phyloP scores from a whole-genome alignment of 2,888 invertebrate species.

The Patella ulyssiponensis region DNA sequence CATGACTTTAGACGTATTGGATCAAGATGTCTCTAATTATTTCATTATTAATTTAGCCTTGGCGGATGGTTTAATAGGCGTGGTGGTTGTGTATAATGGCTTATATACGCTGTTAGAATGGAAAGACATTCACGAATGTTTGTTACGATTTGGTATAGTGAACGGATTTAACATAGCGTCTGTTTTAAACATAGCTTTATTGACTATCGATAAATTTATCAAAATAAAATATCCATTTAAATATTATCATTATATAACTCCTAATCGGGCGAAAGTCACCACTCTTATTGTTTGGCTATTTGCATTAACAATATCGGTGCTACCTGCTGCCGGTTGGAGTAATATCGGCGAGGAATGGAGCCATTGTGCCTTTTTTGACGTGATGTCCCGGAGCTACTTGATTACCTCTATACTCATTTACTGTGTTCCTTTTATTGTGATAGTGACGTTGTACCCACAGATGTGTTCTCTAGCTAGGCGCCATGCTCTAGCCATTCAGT shows the following conservation, averaged over 20 bases:
- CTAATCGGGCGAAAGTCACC: constrained; percentile 3
- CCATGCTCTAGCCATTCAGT: constrained; percentile 19
- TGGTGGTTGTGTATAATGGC: constrained; percentile 20
- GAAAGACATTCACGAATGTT: constrained; percentile 21
- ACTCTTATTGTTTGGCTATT: constrained; percentile 14
- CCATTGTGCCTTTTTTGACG: constrained; percentile 17
- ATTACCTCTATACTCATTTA: constrained; percentile 14
- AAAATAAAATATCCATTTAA: constrained; percentile 21
- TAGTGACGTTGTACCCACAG: constrained; percentile 19
- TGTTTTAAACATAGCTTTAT: constrained; percentile 16
- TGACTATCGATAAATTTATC: constrained; percentile 21
- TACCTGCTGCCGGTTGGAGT: constrained; percentile 21
- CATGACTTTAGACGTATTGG: not conserved
- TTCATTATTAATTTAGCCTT: constrained; percentile 23
- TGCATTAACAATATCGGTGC: constrained; percentile 8
- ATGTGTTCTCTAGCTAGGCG: constrained; percentile 18
- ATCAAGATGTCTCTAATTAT: constrained; percentile 17
- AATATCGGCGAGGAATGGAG: not conserved
- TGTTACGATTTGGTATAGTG: constrained; percentile 21
- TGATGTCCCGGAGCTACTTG: constrained; percentile 21
- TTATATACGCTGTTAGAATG: constrained; percentile 24
- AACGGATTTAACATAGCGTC: constrained; percentile 22
- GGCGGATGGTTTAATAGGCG: constrained; percentile 21
- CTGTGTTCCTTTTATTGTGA: constrained; percentile 18
- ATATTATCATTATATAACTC: constrained; percentile 12